Conservation (phyloP, 2,113 vertebrate species). For the Hydrochoerus hydrochaeris region DNA sequence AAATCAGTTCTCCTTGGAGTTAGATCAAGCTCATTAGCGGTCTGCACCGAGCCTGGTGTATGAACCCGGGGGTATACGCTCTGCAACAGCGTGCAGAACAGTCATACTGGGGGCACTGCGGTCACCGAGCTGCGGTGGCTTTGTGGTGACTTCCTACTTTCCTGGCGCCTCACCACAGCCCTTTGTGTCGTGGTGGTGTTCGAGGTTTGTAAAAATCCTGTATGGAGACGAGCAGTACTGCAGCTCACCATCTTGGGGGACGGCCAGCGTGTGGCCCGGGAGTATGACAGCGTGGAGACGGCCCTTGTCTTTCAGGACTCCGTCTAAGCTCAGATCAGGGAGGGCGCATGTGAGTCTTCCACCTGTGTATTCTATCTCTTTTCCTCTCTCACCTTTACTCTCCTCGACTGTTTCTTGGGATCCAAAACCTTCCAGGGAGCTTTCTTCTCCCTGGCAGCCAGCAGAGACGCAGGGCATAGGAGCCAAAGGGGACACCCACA, state of each 20-base stretch:
- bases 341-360: background rate
- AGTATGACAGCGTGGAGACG: background rate
- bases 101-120: background rate
- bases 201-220: background rate
- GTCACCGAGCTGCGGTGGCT: background rate
- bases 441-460: background rate
- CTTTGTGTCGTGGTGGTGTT: background rate
- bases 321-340: background rate
- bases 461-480: background rate
- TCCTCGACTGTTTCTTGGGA: background rate
- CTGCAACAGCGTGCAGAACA: fast-evolving
- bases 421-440: background rate
- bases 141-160: fast-evolving
- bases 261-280: fast-evolving
- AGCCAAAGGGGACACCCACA: background rate
- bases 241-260: background rate
- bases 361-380: background rate
- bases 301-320: background rate
- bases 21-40: background rate
- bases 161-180: background rate
- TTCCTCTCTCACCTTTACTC: background rate
- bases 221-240: background rate
- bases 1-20: conserved; percentile 37
- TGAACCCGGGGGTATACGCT: fast-evolving
- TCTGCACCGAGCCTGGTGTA: fast-evolving